These are phyloP conservation scores for Rhea pennata DNA, from an alignment of 2,113 vertebrate species.

Conservation along the genomic window DNA sequence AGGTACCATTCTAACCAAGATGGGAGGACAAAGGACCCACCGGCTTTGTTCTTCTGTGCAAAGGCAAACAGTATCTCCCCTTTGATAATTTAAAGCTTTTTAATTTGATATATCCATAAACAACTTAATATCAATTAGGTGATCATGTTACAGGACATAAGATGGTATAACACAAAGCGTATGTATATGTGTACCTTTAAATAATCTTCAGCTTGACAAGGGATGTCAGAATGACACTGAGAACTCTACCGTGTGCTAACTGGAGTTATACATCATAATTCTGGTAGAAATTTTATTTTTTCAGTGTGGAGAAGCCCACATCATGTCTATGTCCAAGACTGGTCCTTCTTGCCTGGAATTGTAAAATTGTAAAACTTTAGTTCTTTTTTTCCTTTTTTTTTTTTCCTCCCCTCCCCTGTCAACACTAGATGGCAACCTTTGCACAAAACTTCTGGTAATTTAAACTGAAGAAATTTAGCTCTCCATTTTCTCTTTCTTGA, in stretches of 20 bases:
- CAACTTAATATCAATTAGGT: neutral
- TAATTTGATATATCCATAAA: neutral
- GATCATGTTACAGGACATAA: fast-evolving
- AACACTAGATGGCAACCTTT: conserved; percentile 12
- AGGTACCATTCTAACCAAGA: neutral
- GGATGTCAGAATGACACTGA: neutral
- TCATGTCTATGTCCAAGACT: fast-evolving
- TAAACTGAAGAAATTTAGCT: neutral
- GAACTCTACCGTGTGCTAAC: neutral
- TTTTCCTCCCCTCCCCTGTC: too few species aligned
- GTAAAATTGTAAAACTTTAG: too few species aligned
- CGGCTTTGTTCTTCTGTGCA: neutral
- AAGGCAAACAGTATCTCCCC: neutral
- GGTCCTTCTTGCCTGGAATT: neutral
- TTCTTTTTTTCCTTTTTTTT: neutral
- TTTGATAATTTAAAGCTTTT: neutral
- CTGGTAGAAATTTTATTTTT: neutral
- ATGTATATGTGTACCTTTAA: neutral
- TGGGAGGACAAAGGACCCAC: neutral
- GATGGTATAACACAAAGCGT: neutral
- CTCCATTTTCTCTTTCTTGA: neutral
- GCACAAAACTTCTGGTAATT: neutral
- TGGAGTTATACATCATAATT: neutral
- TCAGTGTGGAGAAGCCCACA: neutral
- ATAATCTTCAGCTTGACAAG: neutral